Evolutionary conservation across 2,113 vertebrate species (phyloP).

Genomic region (Cercopithecus mona): DNA sequence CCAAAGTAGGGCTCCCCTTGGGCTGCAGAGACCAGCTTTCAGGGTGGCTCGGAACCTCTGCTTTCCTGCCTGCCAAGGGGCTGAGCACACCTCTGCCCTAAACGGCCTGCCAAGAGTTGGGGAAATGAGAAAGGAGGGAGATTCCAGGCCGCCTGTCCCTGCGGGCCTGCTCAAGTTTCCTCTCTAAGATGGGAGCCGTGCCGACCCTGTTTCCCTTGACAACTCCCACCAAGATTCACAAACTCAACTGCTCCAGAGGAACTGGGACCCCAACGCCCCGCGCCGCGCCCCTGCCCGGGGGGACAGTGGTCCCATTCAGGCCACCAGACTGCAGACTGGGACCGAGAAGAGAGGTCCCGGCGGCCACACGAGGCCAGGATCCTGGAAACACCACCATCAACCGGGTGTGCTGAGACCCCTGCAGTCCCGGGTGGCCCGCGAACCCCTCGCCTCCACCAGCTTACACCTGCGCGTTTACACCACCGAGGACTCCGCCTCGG

Average conservation of each 20-base stretch:
- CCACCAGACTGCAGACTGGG: background rate
- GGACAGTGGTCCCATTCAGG: background rate
- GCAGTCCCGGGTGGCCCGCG: background rate
- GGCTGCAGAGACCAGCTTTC: background rate
- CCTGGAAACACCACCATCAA: background rate
- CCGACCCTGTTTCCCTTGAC: background rate
- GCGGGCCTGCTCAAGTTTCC: background rate
- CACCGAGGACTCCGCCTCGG: background rate
- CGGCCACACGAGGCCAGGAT: background rate
- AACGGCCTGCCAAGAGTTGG: background rate
- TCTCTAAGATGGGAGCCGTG: background rate
- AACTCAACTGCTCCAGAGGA: background rate
- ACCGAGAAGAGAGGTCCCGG: background rate
- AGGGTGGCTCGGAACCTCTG: background rate
- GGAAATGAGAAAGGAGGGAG: background rate
- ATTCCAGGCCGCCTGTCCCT: background rate
- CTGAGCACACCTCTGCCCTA: background rate
- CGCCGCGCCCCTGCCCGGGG: too few species aligned
- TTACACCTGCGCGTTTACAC: background rate
- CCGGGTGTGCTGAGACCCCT: background rate
- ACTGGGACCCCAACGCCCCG: background rate
- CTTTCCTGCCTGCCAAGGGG: background rate
- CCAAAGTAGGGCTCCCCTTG: background rate
- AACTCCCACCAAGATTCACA: background rate
- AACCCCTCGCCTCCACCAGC: background rate